Evolutionary conservation across 2,113 vertebrate species (phyloP).

Genomic region (Lophochroa leadbeateri): DNA sequence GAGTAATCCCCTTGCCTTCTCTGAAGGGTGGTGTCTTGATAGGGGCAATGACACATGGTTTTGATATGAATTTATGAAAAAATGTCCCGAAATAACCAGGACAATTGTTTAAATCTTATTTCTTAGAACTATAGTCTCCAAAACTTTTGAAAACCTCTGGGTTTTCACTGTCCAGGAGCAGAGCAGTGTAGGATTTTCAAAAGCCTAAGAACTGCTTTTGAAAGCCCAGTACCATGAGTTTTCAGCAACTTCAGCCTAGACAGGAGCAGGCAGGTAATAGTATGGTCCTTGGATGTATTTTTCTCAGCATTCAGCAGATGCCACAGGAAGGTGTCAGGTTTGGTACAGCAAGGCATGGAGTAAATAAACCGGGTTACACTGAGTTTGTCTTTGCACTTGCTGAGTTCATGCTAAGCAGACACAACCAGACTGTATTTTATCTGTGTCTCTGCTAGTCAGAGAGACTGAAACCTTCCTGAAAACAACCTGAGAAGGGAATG

Average conservation of each 20-base stretch:
- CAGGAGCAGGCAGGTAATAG: background rate
- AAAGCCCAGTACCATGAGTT: background rate
- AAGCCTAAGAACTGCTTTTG: background rate
- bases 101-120: background rate
- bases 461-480: background rate
- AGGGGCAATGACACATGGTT: background rate
- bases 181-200: background rate
- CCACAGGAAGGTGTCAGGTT: background rate
- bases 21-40: background rate
- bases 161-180: background rate
- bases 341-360: background rate
- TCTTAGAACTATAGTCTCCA: background rate
- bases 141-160: background rate
- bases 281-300: background rate
- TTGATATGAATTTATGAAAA: background rate
- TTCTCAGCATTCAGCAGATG: background rate
- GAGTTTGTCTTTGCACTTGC: background rate
- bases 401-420: background rate
- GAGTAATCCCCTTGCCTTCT: slow-evolving; percentile 1
- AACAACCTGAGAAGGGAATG: background rate
- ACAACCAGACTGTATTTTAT: background rate
- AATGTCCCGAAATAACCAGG: background rate
- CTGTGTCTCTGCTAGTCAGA: background rate
- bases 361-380: background rate
- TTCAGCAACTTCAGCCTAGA: background rate